These are phyloP conservation scores for Gephyroberyx darwinii DNA, from an alignment of 2,797 vertebrate genomes.

Conservation along the genomic window DNA sequence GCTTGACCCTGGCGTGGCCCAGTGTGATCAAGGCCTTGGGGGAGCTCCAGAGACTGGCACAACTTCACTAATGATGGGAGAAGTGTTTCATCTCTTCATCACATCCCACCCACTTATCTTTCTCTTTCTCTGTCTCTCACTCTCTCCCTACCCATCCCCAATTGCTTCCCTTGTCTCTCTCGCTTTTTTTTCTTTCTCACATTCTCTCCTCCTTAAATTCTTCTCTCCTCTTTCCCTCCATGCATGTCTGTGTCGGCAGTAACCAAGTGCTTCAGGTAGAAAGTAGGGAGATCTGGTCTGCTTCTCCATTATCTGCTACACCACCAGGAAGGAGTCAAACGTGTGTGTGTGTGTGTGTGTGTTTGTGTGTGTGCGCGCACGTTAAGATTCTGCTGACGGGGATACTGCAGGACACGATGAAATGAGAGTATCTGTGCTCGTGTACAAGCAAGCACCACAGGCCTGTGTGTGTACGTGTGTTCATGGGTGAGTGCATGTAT, in stretches of 20 bases:
- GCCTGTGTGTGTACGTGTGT: not conserved
- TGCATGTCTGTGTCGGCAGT: constrained; percentile 12
- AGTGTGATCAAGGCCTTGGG: constrained; percentile 43
- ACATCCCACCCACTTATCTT: constrained; percentile 40
- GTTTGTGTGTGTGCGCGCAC: not conserved
- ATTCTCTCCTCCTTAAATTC: constrained; percentile 3
- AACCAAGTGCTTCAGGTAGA: constrained; percentile 49
- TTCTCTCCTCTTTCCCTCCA: constrained; percentile 15
- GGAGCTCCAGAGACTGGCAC: constrained; percentile 45
- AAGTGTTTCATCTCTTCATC: constrained; percentile 67
- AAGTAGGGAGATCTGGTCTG: constrained; percentile 11
- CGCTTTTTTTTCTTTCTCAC: constrained; percentile 15
- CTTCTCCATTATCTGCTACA: constrained; percentile 35
- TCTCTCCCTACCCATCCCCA: not conserved
- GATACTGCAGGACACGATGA: constrained; percentile 22
- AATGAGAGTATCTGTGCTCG: not conserved
- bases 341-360: constrained; percentile 7
- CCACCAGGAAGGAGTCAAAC: constrained; percentile 6
- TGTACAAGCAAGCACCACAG: not conserved
- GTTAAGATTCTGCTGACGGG: not conserved
- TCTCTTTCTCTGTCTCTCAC: constrained; percentile 3
- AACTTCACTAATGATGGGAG: constrained; percentile 68
- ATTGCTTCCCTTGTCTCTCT: not conserved
- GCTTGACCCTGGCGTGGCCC: constrained; percentile 39
- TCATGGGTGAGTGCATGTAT: not conserved